Percentiles rank a stretch among this genome's conserved stretches.
These are phyloP conservation scores for Sphyrna mokarran DNA, from an alignment of 2,113 vertebrate species.

Conservation along the genomic window DNA sequence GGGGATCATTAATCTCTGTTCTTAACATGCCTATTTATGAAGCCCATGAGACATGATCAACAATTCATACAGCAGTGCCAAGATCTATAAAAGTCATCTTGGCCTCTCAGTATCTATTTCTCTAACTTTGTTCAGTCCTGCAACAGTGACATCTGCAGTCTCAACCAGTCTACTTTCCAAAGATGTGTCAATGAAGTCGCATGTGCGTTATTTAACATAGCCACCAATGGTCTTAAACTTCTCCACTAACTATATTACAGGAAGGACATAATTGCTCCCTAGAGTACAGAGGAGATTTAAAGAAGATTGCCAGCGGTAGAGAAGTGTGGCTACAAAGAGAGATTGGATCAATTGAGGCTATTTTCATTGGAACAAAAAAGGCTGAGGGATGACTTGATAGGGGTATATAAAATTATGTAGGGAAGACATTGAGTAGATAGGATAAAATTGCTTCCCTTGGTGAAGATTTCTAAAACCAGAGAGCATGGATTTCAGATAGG, in stretches of 20 bases:
- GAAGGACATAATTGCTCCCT: no score
- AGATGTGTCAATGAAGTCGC: neutral
- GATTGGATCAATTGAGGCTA: no score
- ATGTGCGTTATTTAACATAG: neutral
- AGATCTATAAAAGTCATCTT: neutral
- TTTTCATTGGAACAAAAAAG: no score
- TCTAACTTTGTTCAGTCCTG: neutral
- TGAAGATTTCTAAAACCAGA: no score
- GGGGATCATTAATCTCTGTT: neutral
- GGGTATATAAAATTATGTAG: no score
- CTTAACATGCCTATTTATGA: neutral
- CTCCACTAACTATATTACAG: neutral
- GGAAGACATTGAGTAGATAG: no score
- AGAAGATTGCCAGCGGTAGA: no score
- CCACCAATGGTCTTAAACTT: neutral
- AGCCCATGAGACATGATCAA: neutral
- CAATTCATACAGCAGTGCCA: neutral
- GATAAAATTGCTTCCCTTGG: no score
- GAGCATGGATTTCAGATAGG: no score
- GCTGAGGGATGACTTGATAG: no score
- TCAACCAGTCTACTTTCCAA: neutral
- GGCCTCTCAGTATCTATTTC: neutral
- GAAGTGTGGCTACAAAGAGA: no score
- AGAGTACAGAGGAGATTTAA: no score
- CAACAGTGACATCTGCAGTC: neutral